Evolutionary conservation across 2,888 invertebrate genomes (phyloP).

Genomic region (Leptinotarsa peninsularis): DNA sequence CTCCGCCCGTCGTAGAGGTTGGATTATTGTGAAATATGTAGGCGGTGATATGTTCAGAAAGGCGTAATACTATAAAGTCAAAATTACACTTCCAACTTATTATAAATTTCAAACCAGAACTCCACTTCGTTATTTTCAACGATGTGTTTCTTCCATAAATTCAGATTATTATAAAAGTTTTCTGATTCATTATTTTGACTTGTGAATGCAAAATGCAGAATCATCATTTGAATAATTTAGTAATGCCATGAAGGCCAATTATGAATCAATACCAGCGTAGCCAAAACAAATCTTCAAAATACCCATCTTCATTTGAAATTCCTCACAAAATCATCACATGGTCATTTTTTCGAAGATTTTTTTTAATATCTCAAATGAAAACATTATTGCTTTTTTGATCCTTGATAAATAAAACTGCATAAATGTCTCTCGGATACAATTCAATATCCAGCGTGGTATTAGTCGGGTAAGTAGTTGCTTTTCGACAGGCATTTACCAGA

Average conservation of each 20-base stretch:
- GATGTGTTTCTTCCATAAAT: constrained; percentile 47
- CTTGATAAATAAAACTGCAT: too few species aligned
- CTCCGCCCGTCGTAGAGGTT: constrained; percentile 5
- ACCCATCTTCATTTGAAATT: too few species aligned
- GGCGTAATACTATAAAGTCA: constrained; percentile 55
- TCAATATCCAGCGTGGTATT: too few species aligned
- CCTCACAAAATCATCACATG: too few species aligned
- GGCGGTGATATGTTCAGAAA: constrained; percentile 53
- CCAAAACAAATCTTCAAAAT: too few species aligned
- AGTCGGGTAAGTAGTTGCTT: too few species aligned
- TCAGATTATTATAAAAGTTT: constrained; percentile 55
- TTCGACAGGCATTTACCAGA: too few species aligned
- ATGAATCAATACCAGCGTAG: background rate
- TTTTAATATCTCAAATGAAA: too few species aligned
- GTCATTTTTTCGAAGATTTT: too few species aligned
- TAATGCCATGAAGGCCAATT: background rate
- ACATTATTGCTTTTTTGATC: too few species aligned
- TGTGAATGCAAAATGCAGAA: constrained; percentile 5
- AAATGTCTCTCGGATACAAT: too few species aligned
- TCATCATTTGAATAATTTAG: background rate
- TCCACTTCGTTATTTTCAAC: constrained; percentile 29
- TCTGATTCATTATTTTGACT: constrained; percentile 43
- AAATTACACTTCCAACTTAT: constrained; percentile 39
- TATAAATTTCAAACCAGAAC: constrained; percentile 22
- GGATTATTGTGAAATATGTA: constrained; percentile 37